These are phyloP conservation scores for Brachirus orientalis DNA, from an alignment of 2,113 vertebrate species.

Conservation along the genomic window DNA sequence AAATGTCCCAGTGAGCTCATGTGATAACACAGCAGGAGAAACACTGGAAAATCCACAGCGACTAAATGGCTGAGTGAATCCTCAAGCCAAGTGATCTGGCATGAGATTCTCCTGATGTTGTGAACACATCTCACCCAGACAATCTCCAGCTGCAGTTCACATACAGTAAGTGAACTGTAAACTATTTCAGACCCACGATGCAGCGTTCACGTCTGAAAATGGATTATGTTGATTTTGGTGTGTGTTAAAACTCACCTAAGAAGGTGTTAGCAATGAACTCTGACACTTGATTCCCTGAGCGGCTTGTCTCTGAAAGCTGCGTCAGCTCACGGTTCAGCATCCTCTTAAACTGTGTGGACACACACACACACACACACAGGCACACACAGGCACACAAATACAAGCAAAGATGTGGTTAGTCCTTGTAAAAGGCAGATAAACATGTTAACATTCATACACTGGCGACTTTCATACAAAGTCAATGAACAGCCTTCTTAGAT, in stretches of 20 bases:
- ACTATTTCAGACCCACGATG: too few species aligned
- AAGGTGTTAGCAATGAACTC: constrained; percentile 92
- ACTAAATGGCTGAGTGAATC: too few species aligned
- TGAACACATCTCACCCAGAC: too few species aligned
- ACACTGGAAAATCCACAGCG: too few species aligned
- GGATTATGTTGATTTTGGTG: not conserved
- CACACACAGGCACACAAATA: too few species aligned
- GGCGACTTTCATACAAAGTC: not conserved
- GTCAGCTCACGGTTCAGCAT: constrained; percentile 94
- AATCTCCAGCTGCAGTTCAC: too few species aligned
- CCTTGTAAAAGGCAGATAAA: not conserved
- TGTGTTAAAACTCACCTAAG: constrained; percentile 82
- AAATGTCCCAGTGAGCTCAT: too few species aligned
- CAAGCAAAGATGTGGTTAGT: not conserved
- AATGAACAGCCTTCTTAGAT: too few species aligned
- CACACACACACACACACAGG: not conserved
- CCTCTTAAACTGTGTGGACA: constrained; percentile 87
- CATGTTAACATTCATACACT: not conserved
- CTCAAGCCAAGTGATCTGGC: too few species aligned
- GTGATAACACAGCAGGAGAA: too few species aligned
- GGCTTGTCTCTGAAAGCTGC: constrained; percentile 91
- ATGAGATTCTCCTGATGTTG: too few species aligned
- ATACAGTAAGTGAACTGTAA: too few species aligned
- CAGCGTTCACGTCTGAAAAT: not conserved
- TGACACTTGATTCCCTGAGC: constrained; percentile 94